Base-by-base conservation (phyloP, 1,140 invertebrate genomes). In the Hycleus cichorii region DNA sequence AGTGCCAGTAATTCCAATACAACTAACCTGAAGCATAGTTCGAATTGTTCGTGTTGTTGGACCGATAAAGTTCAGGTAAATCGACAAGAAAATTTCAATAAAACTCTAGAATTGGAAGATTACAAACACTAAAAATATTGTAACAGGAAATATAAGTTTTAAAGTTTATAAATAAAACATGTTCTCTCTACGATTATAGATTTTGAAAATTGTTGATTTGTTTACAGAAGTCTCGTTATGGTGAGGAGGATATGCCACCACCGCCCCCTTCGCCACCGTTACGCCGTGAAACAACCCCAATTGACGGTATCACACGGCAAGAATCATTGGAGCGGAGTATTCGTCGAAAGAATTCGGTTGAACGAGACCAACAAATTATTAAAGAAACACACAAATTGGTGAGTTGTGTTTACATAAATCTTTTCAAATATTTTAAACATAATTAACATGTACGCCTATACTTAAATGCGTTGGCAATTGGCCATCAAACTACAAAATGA, bases 171-270 rank as follows among this genome's bases (percentile, higher is more conserved):
- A 32, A 32, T 32, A 32, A 32, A 32, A 7, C 32, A 32, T 32
- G 4, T 32, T 32, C 3, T 32, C 32, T 7, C 4, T 32, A 5
- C 7, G 32, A 7, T 32, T 32, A 7, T 7, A 32, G 32, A 32
- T 32, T 32, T 32, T 42, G 40, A 42, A 42, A 42, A 3, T 42
- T 3, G 11, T 42, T 51, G 32, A 7, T 53, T 64, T 39, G 64
- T 59, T 60, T 77, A 3, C 76, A 83, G 81, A 82, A 83, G 69
- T 76, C 78, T 26, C 76, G 78, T 43, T 80, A 78, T 62, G 71
- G 65, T 6, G 77, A 80, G 50, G 80, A 82, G 59, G 77, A 80
- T 52, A 71, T 80, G 53, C 78, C 79, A 54, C 77, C 79, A 1
- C 78, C 79, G 26, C 79, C 69, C 24, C 11, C 40, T 10, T 80